phyloP scores from a whole-genome alignment of 2,113 vertebrate species.

The Alectura lathami region DNA sequence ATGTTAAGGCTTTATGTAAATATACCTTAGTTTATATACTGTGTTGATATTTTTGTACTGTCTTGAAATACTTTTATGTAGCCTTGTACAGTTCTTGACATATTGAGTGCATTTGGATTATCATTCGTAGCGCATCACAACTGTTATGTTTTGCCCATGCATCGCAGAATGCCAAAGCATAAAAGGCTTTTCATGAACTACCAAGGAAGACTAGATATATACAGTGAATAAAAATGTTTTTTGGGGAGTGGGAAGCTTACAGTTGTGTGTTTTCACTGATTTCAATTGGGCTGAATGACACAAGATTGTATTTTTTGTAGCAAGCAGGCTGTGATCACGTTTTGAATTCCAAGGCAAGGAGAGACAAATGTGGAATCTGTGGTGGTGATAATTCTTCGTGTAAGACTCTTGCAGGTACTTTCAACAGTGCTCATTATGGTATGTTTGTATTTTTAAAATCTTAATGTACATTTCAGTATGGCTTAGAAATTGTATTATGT shows the following conservation, averaged over 20 bases:
- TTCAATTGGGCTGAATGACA: not conserved
- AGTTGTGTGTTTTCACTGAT: not conserved
- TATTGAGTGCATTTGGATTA: not conserved
- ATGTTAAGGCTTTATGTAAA: not conserved
- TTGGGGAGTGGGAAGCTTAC: not conserved
- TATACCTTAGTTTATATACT: not conserved
- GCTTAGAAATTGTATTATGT: not conserved
- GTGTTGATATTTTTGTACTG: not conserved
- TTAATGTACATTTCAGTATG: not conserved
- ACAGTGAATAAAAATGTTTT: not conserved
- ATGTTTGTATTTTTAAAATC: constrained; percentile 41
- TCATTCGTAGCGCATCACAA: not conserved
- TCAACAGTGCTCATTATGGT: constrained; percentile 94
- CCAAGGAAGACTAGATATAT: not conserved
- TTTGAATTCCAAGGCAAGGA: constrained; percentile 92
- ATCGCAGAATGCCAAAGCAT: not conserved
- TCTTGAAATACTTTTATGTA: not conserved
- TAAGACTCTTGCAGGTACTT: constrained; percentile 88
- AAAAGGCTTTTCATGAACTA: not conserved
- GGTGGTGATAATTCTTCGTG: constrained; percentile 96
- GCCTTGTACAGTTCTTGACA: not conserved
- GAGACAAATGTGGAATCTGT: constrained; percentile 96
- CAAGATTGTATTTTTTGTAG: constrained; percentile 67
- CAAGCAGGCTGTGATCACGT: constrained; percentile 97
- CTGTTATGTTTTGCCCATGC: not conserved